These are phyloP conservation scores for Crioceris asparagi DNA, from an alignment of 2,888 invertebrate genomes.

Conservation along the genomic window DNA sequence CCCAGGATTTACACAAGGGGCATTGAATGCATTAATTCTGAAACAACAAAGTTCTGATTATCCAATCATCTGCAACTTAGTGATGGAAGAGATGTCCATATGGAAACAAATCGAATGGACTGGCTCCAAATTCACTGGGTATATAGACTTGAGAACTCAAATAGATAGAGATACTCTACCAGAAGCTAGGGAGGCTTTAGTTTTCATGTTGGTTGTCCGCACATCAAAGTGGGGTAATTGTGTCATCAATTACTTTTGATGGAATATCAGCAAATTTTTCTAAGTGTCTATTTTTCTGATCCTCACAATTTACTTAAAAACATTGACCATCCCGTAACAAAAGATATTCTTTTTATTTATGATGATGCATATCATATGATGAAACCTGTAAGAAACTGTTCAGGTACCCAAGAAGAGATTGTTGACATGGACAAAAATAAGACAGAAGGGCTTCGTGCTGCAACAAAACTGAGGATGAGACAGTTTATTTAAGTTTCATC, in stretches of 20 bases:
- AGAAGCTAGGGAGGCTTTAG: conserved; percentile 13
- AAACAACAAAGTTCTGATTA: conserved; percentile 10
- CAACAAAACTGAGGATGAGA: conserved; percentile 15
- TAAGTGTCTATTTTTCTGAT: conserved; percentile 5
- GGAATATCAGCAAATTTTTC: conserved; percentile 11
- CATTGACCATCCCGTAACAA: neutral
- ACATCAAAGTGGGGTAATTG: conserved; percentile 7
- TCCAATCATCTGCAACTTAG: conserved; percentile 14
- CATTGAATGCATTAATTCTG: conserved; percentile 11
- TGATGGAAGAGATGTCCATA: conserved; percentile 17
- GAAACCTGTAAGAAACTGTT: conserved; percentile 6
- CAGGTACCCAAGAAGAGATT: conserved; percentile 1
- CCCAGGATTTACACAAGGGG: conserved; percentile 15
- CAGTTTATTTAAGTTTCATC: too few species aligned
- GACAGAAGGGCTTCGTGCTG: conserved; percentile 15
- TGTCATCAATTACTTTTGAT: conserved; percentile 13
- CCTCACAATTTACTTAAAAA: neutral
- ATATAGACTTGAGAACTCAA: conserved; percentile 15
- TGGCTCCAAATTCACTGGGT: conserved; percentile 16
- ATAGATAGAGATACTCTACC: conserved; percentile 12
- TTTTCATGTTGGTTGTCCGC: conserved; percentile 13
- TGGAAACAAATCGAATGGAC: conserved; percentile 14
- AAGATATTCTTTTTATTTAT: conserved; percentile 1
- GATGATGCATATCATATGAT: conserved; percentile 4
- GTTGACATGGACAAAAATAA: conserved; percentile 9